A percentile compares a stretch with the other conserved stretches of the same genome.
phyloP scores from a whole-genome alignment of 2,888 invertebrate genomes.

The Chorisops tibialis region DNA sequence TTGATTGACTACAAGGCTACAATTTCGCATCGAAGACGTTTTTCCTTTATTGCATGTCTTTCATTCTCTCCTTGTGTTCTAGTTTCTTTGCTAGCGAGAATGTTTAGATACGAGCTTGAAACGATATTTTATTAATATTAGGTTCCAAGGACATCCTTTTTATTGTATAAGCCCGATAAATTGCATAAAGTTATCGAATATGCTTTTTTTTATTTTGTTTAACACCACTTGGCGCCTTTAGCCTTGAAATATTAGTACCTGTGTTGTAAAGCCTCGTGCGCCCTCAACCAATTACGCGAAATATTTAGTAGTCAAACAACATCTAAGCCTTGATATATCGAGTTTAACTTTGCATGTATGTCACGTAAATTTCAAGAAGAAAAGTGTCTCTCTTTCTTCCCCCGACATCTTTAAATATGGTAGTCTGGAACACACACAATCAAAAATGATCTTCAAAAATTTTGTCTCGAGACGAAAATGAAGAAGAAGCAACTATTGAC shows the following conservation, averaged over 20 bases:
- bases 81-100: background rate
- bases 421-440: background rate
- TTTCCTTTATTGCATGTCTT: background rate
- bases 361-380: background rate
- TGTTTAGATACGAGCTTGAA: background rate
- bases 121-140: background rate
- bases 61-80: background rate
- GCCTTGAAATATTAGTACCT: background rate
- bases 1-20: background rate
- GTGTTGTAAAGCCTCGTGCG: background rate
- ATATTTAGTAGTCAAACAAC: slow-evolving; percentile 11
- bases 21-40: background rate
- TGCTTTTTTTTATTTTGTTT: too few species aligned
- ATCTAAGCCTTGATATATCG: slow-evolving; percentile 6
- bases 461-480: background rate
- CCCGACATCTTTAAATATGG: too few species aligned
- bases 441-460: background rate
- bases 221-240: too few species aligned
- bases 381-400: too few species aligned
- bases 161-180: too few species aligned
- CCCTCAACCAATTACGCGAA: background rate
- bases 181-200: too few species aligned
- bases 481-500: background rate
- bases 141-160: too few species aligned
- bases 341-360: background rate